Base-by-base conservation (phyloP, 2,888 invertebrate species). In the Apamea crenata region DNA sequence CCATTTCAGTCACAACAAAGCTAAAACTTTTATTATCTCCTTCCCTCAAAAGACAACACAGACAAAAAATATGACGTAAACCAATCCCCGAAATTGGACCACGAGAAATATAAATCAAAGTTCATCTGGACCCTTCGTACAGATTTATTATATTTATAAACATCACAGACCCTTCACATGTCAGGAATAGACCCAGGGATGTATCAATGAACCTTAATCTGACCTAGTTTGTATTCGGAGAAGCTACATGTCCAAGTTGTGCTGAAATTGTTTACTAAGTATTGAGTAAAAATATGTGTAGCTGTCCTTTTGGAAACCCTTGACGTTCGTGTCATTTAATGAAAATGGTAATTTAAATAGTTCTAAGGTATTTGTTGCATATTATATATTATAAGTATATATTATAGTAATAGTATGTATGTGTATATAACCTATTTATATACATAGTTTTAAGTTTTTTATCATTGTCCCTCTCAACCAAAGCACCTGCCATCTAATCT, bases 201-300 rank as follows among this genome's bases (percentile, higher is more conserved):
- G 77, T 78, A 77, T 84, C 85, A 87, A 77, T 85, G 77, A 76
- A 78, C 84, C 80, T 63, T 87, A 74, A 84, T 77, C 72, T 70
- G 67, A 70, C 84, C 85, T 76, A 85, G 69, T 85, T 87, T 87
- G 59, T 80, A 85, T 75, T 77, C 73, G 72, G 47, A 68, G n/a
- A n/a, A n/a, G 47, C 76, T 72, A 53, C 53, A 65, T 66, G n/a
- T 25, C 68, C 59, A 71, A 65, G 47, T 79, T 73, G 63, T 77
- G 47, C 63, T 72, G 16, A 75, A 65, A 80, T 73, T 63, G 56
- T 75, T 73, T 77, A 72, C 69, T 53, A 65, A 70, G 53, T 40
- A 4, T 40, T 40, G 66, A 63, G 72, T 40, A 56, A 61, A 78
- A 76, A 78, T 6, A 25, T 29, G 40, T 36, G 61, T 73, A 44